Conservation (phyloP, 2,113 vertebrate species). For the Ptychochromis oligacanthus region DNA sequence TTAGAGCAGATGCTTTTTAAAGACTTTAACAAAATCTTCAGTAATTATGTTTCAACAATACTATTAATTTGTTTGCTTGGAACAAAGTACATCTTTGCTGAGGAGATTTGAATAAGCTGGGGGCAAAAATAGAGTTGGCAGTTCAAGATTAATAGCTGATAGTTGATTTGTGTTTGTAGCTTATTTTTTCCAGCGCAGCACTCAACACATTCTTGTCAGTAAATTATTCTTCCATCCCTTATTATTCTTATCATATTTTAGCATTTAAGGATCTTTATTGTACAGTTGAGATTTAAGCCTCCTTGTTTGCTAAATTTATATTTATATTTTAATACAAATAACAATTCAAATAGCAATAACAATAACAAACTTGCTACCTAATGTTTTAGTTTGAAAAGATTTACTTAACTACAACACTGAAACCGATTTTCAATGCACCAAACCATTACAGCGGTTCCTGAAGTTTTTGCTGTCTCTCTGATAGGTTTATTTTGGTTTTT, state of each 20-base stretch:
- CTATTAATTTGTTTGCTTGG: background rate
- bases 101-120: conserved; percentile 5
- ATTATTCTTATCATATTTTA: background rate
- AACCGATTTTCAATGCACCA: too few relatives aligned
- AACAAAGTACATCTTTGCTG: background rate
- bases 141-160: background rate
- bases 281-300: background rate
- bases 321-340: too few relatives aligned
- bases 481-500: too few relatives aligned
- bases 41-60: background rate
- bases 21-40: background rate
- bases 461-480: too few relatives aligned
- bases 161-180: background rate
- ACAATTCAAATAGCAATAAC: too few relatives aligned
- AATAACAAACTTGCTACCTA: too few relatives aligned
- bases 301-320: too few relatives aligned
- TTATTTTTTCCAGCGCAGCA: background rate
- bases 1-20: background rate
- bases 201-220: background rate
- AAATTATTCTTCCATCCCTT: background rate
- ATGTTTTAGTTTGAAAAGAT: too few relatives aligned
- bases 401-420: too few relatives aligned
- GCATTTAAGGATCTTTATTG: background rate
- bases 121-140: background rate
- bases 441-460: too few relatives aligned